These are phyloP conservation scores for Drosophila bipectinata DNA, from an alignment of 1,140 invertebrate genomes.

Conservation along the genomic window DNA sequence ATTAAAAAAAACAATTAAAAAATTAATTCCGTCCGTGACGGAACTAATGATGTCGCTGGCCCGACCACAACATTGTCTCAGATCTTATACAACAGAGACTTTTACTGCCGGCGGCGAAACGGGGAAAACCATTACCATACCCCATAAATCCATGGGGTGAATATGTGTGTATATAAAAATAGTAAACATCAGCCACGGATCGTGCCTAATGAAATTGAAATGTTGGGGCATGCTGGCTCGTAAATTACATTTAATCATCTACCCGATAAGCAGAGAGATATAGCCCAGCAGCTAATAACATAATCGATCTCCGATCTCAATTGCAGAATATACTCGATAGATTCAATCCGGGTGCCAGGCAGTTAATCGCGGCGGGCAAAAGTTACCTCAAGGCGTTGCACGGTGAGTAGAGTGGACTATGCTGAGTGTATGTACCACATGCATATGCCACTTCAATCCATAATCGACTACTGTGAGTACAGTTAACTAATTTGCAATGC, in stretches of 20 bases:
- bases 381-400: conserved; percentile 96
- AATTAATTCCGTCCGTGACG: no score
- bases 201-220: conserved; percentile 54
- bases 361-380: conserved; percentile 96
- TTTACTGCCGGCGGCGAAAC: conserved; percentile 61
- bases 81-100: conserved; percentile 65
- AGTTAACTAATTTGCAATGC: conserved; percentile 76
- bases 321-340: conserved; percentile 96
- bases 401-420: conserved; percentile 87
- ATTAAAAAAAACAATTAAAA: no score
- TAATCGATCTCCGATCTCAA: conserved; percentile 68
- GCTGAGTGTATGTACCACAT: no score
- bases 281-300: conserved; percentile 24
- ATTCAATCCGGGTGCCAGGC: conserved; percentile 95
- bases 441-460: conserved; percentile 3
- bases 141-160: neutral
- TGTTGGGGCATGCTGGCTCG: conserved; percentile 37
- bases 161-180: neutral
- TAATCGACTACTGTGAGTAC: conserved; percentile 30
- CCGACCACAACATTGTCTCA: conserved; percentile 57
- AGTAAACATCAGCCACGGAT: neutral
- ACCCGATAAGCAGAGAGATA: conserved; percentile 14
- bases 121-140: conserved; percentile 45
- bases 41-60: conserved; percentile 70
- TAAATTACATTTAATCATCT: conserved; percentile 66